Evolutionary conservation across 2,797 vertebrate species (phyloP).

Genomic region (Pteropus rufus): DNA sequence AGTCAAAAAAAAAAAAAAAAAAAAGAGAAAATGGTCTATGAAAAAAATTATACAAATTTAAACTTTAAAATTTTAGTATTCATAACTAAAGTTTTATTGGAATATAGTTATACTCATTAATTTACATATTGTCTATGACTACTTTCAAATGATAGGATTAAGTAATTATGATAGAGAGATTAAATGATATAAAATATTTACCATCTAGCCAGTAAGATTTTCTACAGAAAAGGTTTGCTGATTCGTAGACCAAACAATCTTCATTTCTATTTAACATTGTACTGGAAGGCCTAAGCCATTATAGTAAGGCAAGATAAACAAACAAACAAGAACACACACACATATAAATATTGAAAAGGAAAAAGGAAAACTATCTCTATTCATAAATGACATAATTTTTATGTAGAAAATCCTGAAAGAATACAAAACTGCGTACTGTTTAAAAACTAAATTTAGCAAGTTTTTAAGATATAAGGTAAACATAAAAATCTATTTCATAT

Average conservation of each 20-base stretch:
- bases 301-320: background rate
- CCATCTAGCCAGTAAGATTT: background rate
- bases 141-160: background rate
- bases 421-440: background rate
- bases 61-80: background rate
- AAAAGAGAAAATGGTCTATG: background rate
- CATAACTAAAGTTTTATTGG: background rate
- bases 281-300: background rate
- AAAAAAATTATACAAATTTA: background rate
- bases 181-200: background rate
- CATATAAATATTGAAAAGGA: background rate
- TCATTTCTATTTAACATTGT: background rate
- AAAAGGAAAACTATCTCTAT: background rate
- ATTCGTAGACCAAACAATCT: background rate
- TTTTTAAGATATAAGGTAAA: background rate
- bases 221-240: background rate
- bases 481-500: background rate
- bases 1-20: background rate
- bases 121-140: background rate
- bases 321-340: no score
- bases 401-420: background rate
- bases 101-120: background rate
- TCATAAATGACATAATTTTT: background rate
- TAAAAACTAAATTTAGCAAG: background rate
- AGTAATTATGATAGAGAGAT: background rate